Evolutionary conservation across 2,797 vertebrate species (phyloP).

Genomic region (Phalloptychus januarius): DNA sequence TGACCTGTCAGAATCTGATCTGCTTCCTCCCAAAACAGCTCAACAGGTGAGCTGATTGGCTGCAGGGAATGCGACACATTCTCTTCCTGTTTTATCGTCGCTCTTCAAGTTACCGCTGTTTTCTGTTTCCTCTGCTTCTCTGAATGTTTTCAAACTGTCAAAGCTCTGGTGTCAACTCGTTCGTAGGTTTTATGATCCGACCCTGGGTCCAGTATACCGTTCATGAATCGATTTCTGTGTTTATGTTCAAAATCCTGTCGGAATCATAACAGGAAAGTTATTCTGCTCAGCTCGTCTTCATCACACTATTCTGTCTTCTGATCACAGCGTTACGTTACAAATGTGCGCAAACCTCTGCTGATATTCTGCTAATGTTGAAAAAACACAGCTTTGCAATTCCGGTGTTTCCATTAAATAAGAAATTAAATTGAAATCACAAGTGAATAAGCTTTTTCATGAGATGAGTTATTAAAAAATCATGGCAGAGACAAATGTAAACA

Average conservation of each 20-base stretch:
- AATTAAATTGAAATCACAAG: too few relatives aligned
- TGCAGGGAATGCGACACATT: background rate
- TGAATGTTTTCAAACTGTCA: background rate
- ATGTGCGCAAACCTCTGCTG: too few relatives aligned
- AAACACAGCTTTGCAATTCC: too few relatives aligned
- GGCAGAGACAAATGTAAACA: too few relatives aligned
- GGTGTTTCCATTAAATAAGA: too few relatives aligned
- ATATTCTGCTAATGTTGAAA: too few relatives aligned
- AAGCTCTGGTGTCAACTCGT: background rate
- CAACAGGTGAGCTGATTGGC: constrained; percentile 75
- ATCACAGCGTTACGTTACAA: background rate
- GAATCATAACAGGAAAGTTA: background rate
- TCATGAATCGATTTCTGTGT: background rate
- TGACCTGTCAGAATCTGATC: constrained; percentile 82
- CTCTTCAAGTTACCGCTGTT: background rate
- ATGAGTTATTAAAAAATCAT: too few relatives aligned
- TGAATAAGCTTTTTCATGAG: too few relatives aligned
- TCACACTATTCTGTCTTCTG: background rate
- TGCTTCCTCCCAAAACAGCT: constrained; percentile 68
- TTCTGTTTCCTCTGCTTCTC: background rate
- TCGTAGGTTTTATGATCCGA: background rate
- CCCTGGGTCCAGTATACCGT: background rate
- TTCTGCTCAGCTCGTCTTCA: background rate
- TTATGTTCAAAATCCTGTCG: background rate
- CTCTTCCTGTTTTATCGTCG: background rate